These are phyloP conservation scores for Acanthochromis polyacanthus DNA, from an alignment of 2,113 vertebrate genomes.

Conservation along the genomic window DNA sequence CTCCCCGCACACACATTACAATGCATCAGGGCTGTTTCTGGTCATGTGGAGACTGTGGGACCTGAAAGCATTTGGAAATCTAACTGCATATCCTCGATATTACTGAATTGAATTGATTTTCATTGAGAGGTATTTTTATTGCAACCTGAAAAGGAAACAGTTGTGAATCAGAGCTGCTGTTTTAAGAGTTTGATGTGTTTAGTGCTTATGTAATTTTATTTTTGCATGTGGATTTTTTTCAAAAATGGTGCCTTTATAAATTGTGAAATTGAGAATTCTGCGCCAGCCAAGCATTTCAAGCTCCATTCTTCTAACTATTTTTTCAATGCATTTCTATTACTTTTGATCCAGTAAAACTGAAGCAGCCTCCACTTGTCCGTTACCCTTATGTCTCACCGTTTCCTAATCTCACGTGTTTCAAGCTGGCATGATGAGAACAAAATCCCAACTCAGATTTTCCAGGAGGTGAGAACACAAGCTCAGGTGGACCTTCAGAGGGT, in stretches of 20 bases:
- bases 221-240: not conserved
- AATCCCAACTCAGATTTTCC: conserved; percentile 54
- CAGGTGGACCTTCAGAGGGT: conserved; percentile 53
- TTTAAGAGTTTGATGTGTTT: not conserved
- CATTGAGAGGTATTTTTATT: not conserved
- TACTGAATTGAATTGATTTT: conserved; percentile 1
- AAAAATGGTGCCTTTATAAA: not conserved
- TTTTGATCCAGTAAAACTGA: not conserved
- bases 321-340: not conserved
- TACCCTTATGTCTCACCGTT: too few species aligned
- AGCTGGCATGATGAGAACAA: conserved; percentile 34
- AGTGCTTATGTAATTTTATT: not conserved
- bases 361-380: not conserved
- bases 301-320: not conserved
- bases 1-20: conserved; percentile 44
- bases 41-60: conserved; percentile 15
- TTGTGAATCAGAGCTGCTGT: not conserved
- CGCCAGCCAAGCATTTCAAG: not conserved
- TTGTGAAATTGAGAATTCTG: not conserved
- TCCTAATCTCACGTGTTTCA: too few species aligned
- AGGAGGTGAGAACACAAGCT: conserved; percentile 68
- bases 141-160: not conserved
- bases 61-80: conserved; percentile 28
- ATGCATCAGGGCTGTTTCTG: conserved; percentile 38
- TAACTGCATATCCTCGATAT: not conserved